phyloP scores from a whole-genome alignment of 2,888 invertebrate genomes.

The Coleophora flavipennella region DNA sequence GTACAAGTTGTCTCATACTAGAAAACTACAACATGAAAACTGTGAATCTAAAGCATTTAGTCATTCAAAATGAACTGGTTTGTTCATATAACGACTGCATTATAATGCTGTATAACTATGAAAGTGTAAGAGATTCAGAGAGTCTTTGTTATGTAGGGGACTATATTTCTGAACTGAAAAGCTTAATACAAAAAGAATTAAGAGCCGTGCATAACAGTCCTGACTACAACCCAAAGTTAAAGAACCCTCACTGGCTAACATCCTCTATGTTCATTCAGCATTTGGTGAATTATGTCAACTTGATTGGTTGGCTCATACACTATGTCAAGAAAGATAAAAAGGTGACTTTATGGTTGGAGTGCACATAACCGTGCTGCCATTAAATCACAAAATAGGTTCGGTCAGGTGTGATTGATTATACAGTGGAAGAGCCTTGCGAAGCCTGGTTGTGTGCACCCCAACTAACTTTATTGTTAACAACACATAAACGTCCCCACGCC shows the following conservation, averaged over 20 bases:
- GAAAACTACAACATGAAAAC: slow-evolving; percentile 13
- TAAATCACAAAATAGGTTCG: too few species aligned
- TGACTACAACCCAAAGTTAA: slow-evolving; percentile 15
- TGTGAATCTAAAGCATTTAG: slow-evolving; percentile 26
- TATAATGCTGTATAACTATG: slow-evolving; percentile 46
- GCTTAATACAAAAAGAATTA: slow-evolving; percentile 25
- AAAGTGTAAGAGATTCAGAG: slow-evolving; percentile 45
- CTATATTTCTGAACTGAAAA: slow-evolving; percentile 38
- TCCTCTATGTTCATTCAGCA: slow-evolving; percentile 57
- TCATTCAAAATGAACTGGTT: slow-evolving; percentile 28
- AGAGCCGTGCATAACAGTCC: not conserved
- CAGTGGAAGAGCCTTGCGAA: too few species aligned
- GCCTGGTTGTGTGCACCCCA: too few species aligned
- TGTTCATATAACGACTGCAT: slow-evolving; percentile 28
- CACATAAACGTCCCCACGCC: too few species aligned
- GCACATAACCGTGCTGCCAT: too few species aligned
- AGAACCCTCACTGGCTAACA: slow-evolving; percentile 35
- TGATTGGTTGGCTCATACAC: slow-evolving; percentile 41
- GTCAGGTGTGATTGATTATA: too few species aligned
- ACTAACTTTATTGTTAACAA: too few species aligned
- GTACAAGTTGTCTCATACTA: slow-evolving; percentile 26
- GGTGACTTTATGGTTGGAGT: slow-evolving; percentile 37
- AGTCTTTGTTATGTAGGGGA: slow-evolving; percentile 31
- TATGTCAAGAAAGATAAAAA: slow-evolving; percentile 33
- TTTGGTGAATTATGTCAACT: slow-evolving; percentile 40